These are phyloP conservation scores for Plagiodera versicolora DNA, from an alignment of 2,888 invertebrate species.

Conservation along the genomic window DNA sequence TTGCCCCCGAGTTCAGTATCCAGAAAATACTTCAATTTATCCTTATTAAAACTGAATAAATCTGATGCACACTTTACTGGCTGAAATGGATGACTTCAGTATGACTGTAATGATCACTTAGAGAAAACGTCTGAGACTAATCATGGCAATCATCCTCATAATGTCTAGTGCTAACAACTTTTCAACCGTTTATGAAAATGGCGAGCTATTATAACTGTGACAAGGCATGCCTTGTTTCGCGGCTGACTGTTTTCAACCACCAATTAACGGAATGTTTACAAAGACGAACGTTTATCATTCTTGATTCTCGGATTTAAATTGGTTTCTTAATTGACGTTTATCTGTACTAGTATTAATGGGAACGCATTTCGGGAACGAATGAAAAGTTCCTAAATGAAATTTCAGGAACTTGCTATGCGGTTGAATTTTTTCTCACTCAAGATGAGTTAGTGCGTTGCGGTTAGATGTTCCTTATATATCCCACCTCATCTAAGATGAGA, in stretches of 20 bases:
- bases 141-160: conserved; percentile 54
- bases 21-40: conserved; percentile 41
- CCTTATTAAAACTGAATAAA: conserved; percentile 51
- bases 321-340: conserved; percentile 51
- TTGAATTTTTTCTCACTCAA: background rate
- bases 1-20: background rate
- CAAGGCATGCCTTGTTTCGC: conserved; percentile 46
- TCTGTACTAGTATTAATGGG: conserved; percentile 51
- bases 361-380: conserved; percentile 56
- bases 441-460: background rate
- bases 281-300: conserved; percentile 51
- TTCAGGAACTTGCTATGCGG: background rate
- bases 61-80: conserved; percentile 47
- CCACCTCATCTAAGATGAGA: no score
- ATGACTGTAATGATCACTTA: conserved; percentile 51
- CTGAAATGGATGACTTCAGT: conserved; percentile 53
- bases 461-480: no score
- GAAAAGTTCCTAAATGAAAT: conserved; percentile 52
- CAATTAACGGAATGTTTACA: conserved; percentile 49
- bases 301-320: conserved; percentile 51
- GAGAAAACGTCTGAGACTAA: conserved; percentile 55
- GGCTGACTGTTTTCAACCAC: conserved; percentile 40
- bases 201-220: no score
- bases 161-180: conserved; percentile 54
- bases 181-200: no score